Conservation (phyloP, 2,888 invertebrate genomes). For the Cheilosia vernalis region DNA sequence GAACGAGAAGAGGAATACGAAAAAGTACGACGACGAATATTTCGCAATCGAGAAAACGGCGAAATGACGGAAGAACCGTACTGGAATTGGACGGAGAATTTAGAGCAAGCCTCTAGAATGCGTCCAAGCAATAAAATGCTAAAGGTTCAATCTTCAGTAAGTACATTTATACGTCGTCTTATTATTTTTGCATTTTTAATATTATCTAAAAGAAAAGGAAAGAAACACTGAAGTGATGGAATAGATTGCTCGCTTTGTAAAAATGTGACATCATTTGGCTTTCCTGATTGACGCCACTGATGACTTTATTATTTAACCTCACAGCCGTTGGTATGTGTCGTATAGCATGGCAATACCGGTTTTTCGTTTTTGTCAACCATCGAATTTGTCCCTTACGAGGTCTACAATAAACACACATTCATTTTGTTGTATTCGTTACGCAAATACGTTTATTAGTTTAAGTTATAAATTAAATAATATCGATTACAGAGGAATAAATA, state of each 20-base stretch:
- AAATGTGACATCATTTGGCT: background rate
- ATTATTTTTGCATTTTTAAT: background rate
- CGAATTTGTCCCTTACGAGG: too few relatives aligned
- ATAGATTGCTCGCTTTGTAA: background rate
- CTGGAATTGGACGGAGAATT: constrained; percentile 85
- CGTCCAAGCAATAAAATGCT: constrained; percentile 82
- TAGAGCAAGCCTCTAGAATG: constrained; percentile 81
- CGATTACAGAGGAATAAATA: too few relatives aligned
- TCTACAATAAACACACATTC: too few relatives aligned
- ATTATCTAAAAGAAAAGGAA: background rate
- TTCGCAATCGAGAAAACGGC: constrained; percentile 83
- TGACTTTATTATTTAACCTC: too few relatives aligned
- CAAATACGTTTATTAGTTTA: too few relatives aligned
- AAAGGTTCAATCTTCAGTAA: constrained; percentile 81
- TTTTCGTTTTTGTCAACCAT: too few relatives aligned
- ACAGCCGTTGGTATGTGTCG: too few relatives aligned
- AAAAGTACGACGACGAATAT: constrained; percentile 93
- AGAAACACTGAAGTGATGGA: too few relatives aligned
- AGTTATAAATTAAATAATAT: too few relatives aligned
- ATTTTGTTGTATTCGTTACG: too few relatives aligned
- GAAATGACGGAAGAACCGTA: constrained; percentile 77
- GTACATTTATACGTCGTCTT: background rate
- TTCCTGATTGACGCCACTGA: too few relatives aligned
- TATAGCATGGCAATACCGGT: too few relatives aligned
- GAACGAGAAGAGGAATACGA: constrained; percentile 96